A percentile compares a stretch with the other conserved stretches of the same genome.
Conservation (phyloP, 2,797 vertebrate genomes). For the Furcifer pardalis region DNA sequence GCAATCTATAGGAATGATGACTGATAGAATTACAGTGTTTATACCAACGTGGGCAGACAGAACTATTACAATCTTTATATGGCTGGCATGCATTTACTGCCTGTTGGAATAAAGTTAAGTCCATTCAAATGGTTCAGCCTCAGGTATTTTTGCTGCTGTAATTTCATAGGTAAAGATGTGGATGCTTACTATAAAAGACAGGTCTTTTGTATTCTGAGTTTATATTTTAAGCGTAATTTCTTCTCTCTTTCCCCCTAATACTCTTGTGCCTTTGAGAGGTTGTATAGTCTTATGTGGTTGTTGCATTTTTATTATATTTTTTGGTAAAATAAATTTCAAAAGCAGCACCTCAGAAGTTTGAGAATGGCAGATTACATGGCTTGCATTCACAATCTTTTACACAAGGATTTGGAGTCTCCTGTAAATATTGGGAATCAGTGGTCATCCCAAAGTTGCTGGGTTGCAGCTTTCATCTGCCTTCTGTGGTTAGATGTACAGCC, state of each 20-base stretch:
- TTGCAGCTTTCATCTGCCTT: background rate
- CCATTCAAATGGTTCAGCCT: background rate
- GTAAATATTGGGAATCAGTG: too few species aligned
- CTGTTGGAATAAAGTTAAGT: background rate
- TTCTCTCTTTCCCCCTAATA: background rate
- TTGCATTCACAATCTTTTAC: background rate
- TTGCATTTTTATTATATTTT: background rate
- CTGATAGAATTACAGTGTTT: background rate
- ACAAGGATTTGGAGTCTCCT: background rate
- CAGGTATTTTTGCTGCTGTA: background rate
- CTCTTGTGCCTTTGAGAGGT: background rate
- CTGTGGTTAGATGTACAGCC: too few species aligned
- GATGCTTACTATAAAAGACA: background rate
- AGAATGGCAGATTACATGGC: too few species aligned
- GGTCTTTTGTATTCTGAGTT: background rate
- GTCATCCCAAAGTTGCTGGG: background rate
- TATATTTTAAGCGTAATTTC: background rate
- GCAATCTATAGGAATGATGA: background rate
- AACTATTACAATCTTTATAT: background rate
- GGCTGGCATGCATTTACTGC: background rate
- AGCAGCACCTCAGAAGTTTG: background rate
- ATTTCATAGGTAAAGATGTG: background rate
- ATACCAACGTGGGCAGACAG: background rate
- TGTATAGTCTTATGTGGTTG: background rate
- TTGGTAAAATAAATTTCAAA: background rate